Percentiles rank a stretch among this genome's conserved stretches.
These are phyloP conservation scores for Piezodorus guildinii DNA, from an alignment of 1,140 invertebrate genomes.

Conservation along the genomic window DNA sequence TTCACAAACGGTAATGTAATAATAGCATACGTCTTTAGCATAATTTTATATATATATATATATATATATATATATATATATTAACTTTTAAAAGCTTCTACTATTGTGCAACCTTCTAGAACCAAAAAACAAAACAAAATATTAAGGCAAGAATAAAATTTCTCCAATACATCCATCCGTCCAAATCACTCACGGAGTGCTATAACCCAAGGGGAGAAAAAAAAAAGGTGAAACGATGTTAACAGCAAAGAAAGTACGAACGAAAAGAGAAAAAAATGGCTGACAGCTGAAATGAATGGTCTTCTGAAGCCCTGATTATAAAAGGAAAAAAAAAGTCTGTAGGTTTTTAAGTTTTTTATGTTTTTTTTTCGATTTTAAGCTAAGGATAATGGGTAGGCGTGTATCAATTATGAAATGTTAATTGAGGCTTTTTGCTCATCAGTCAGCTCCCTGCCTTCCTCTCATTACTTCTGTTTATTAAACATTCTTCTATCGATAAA, in stretches of 20 bases:
- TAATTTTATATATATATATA: too few species aligned
- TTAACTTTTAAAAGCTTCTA: too few species aligned
- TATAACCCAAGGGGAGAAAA: background rate
- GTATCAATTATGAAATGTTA: slow-evolving; percentile 16
- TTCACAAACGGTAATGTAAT: too few species aligned
- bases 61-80: too few species aligned
- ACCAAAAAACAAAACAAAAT: too few species aligned
- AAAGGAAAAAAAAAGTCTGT: background rate
- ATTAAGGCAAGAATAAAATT: too few species aligned
- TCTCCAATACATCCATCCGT: too few species aligned
- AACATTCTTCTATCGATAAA: too few species aligned
- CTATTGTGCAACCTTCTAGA: too few species aligned
- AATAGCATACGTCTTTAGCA: too few species aligned
- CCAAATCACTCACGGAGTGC: background rate
- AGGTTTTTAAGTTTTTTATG: background rate
- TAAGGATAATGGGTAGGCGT: slow-evolving; percentile 12
- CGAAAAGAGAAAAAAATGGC: slow-evolving; percentile 7
- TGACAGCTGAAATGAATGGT: slow-evolving; percentile 9
- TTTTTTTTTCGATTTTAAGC: background rate
- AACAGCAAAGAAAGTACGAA: background rate
- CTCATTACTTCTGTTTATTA: slow-evolving; percentile 2
- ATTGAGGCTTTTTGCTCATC: background rate
- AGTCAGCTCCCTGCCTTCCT: background rate
- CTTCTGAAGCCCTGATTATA: background rate
- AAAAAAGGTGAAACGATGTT: slow-evolving; percentile 7